Evolutionary conservation across 1,140 invertebrate species (phyloP).

Genomic region (Wiebesia pumilae): DNA sequence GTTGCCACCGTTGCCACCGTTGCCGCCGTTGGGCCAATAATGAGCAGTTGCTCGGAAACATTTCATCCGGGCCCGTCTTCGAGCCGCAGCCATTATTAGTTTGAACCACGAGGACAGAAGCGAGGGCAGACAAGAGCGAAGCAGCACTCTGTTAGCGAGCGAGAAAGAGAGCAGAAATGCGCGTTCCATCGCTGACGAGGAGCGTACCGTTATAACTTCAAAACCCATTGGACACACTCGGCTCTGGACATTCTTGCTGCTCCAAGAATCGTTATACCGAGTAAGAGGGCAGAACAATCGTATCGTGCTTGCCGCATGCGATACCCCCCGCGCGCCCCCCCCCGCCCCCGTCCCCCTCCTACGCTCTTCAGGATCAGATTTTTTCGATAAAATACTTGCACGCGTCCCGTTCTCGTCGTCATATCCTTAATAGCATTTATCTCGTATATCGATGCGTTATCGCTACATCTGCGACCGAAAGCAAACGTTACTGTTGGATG

Average conservation of each 20-base stretch:
- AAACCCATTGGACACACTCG: conserved; percentile 37
- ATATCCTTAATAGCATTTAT: too few species aligned
- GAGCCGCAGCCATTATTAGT: conserved; percentile 5
- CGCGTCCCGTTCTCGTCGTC: too few species aligned
- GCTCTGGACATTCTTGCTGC: conserved; percentile 13
- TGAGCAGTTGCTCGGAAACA: conserved; percentile 9
- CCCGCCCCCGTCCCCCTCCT: too few species aligned
- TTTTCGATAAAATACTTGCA: too few species aligned
- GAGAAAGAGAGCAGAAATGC: conserved; percentile 5
- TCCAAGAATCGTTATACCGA: background rate
- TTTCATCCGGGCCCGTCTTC: background rate
- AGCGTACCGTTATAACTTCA: conserved; percentile 40
- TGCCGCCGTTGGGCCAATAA: background rate
- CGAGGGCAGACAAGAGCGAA: background rate
- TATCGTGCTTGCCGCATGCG: too few species aligned
- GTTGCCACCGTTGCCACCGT: too few species aligned
- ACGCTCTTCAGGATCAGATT: too few species aligned
- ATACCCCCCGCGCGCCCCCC: too few species aligned
- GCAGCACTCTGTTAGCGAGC: background rate
- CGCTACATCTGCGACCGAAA: too few species aligned
- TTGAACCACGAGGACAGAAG: background rate
- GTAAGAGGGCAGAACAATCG: background rate
- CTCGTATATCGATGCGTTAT: too few species aligned
- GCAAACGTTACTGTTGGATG: too few species aligned
- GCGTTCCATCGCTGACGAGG: conserved; percentile 23